Conservation (phyloP, 2,797 vertebrate species). For the Coregonus suidteri region DNA sequence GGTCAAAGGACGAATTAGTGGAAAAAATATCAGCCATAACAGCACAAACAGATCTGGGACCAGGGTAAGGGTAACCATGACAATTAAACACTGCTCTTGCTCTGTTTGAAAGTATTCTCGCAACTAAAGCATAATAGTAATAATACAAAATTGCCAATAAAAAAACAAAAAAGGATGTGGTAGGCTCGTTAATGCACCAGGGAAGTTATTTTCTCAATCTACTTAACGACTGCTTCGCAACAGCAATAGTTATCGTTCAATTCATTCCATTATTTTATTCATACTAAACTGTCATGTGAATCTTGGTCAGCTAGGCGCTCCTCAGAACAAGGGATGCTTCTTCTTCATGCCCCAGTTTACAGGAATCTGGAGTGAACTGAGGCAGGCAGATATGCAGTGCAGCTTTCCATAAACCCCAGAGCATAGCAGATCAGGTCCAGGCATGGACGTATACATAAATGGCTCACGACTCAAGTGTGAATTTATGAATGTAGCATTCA, state of each 20-base stretch:
- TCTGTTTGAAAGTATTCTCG: background rate
- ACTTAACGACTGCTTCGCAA: no score
- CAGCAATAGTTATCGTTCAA: background rate
- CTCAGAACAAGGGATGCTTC: background rate
- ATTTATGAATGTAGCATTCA: background rate
- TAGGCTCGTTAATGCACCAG: background rate
- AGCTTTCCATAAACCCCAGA: constrained; percentile 11
- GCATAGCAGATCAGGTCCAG: constrained; percentile 36
- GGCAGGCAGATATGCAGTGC: background rate
- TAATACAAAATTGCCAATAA: background rate
- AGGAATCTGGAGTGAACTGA: constrained; percentile 13
- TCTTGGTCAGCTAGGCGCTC: background rate
- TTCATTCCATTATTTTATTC: background rate
- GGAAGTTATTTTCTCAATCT: background rate
- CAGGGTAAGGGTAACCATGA: background rate
- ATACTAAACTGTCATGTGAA: background rate
- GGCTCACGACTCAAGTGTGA: background rate
- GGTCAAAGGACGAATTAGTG: no score
- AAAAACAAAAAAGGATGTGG: background rate
- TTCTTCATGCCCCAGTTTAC: constrained; percentile 5
- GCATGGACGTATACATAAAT: background rate
- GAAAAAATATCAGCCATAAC: no score
- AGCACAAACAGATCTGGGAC: background rate
- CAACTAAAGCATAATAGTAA: background rate
- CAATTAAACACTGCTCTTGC: background rate